These are phyloP conservation scores for Drosophila auraria DNA, from an alignment of 1,140 invertebrate genomes.

Conservation along the genomic window DNA sequence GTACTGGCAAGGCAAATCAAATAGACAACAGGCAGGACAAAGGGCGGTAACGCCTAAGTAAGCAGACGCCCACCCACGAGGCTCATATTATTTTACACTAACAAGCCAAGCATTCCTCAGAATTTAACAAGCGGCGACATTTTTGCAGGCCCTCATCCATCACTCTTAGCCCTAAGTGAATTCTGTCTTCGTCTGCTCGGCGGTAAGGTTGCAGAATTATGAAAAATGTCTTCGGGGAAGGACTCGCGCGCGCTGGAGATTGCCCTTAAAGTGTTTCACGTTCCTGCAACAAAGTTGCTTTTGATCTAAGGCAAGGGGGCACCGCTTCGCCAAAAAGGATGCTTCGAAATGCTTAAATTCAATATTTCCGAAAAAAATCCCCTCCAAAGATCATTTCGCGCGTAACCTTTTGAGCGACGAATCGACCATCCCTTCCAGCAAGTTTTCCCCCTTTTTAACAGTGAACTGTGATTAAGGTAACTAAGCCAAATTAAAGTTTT, in stretches of 20 bases:
- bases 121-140: slow-evolving; percentile 66
- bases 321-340: not conserved
- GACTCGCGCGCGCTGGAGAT: slow-evolving; percentile 13
- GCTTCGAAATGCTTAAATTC: slow-evolving; percentile 14
- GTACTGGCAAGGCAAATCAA: slow-evolving; percentile 48
- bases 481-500: too few relatives aligned
- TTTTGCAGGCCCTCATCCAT: slow-evolving; percentile 43
- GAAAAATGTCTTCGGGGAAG: slow-evolving; percentile 35
- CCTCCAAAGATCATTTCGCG: slow-evolving; percentile 29
- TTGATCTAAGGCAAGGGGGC: slow-evolving; percentile 7
- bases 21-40: slow-evolving; percentile 43
- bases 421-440: too few relatives aligned
- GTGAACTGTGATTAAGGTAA: not conserved
- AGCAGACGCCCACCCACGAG: slow-evolving; percentile 18
- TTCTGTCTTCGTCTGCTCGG: slow-evolving; percentile 39
- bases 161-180: slow-evolving; percentile 67
- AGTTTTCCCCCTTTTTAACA: not conserved
- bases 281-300: too few relatives aligned
- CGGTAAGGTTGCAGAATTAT: slow-evolving; percentile 40
- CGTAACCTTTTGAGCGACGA: slow-evolving; percentile 10
- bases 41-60: slow-evolving; percentile 21
- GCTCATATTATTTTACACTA: slow-evolving; percentile 77
- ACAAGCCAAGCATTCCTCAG: slow-evolving; percentile 71
- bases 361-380: slow-evolving; percentile 5
- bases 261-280: too few relatives aligned